Conservation (phyloP, 2,113 vertebrate genomes). For the Bambusicola thoracicus region DNA sequence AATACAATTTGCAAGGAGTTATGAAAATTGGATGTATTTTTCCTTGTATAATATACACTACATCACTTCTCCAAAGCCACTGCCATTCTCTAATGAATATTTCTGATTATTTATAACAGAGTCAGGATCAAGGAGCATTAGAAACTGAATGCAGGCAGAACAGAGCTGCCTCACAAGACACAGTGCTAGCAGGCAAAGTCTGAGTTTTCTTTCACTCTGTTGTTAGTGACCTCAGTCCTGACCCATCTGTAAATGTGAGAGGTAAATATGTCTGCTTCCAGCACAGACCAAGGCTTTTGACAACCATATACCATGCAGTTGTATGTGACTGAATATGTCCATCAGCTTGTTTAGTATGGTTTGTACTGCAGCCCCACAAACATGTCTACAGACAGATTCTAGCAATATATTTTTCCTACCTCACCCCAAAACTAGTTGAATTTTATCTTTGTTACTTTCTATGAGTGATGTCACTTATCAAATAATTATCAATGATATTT, state of each 20-base stretch:
- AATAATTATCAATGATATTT: background rate
- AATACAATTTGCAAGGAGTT: constrained; percentile 61
- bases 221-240: constrained; percentile 36
- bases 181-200: background rate
- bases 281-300: constrained; percentile 11
- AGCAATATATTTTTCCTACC: background rate
- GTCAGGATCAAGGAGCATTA: constrained; percentile 53
- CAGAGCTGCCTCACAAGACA: background rate
- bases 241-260: background rate
- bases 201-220: constrained; percentile 24
- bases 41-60: constrained; percentile 29
- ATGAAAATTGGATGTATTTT: constrained; percentile 55
- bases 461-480: background rate
- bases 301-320: background rate
- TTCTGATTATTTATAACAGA: constrained; percentile 65
- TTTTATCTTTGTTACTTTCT: background rate
- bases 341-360: background rate
- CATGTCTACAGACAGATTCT: background rate
- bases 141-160: constrained; percentile 22
- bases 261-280: constrained; percentile 41
- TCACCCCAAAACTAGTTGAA: background rate
- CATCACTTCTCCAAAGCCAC: constrained; percentile 43
- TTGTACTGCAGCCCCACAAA: background rate
- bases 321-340: background rate
- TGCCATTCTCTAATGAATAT: constrained; percentile 68